These are phyloP conservation scores for Brenthis hecate DNA, from an alignment of 2,888 invertebrate genomes.

Conservation along the genomic window DNA sequence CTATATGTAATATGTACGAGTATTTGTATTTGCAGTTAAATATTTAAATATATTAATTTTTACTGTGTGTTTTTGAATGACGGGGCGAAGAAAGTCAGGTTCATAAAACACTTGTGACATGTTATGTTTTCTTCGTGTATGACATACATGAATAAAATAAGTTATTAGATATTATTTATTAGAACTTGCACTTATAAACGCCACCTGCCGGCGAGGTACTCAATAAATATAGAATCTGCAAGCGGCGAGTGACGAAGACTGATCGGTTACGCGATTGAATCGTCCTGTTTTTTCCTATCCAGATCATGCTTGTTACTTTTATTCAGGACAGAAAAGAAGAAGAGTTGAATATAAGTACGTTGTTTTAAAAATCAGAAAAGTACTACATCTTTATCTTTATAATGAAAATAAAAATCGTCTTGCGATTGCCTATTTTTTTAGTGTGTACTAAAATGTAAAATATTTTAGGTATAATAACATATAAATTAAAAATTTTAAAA, in stretches of 20 bases:
- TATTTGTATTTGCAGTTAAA: background rate
- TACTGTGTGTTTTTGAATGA: background rate
- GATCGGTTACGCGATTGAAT: conserved; percentile 69
- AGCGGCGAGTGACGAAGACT: conserved; percentile 58
- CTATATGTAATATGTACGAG: background rate
- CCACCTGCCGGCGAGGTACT: conserved; percentile 33
- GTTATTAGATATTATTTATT: conserved; percentile 3
- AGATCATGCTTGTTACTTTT: conserved; percentile 54
- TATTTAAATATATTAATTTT: background rate
- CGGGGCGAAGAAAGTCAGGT: background rate
- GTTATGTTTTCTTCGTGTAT: background rate
- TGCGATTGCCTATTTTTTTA: too few relatives aligned
- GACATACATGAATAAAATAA: background rate
- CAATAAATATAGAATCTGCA: conserved; percentile 36
- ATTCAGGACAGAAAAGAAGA: conserved; percentile 40
- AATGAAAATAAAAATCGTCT: too few relatives aligned
- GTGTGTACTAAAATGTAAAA: too few relatives aligned
- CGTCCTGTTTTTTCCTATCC: conserved; percentile 66
- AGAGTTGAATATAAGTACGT: conserved; percentile 42
- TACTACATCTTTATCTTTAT: too few relatives aligned
- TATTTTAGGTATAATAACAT: too few relatives aligned
- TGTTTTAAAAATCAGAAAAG: too few relatives aligned
- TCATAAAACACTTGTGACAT: background rate
- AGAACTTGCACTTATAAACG: conserved; percentile 8
- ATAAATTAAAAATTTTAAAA: too few relatives aligned